Evolutionary conservation across 1,140 invertebrate genomes (phyloP), one percentile per base, ranked within the genome.

Genomic region (Drosophila punjabiensis): DNA sequence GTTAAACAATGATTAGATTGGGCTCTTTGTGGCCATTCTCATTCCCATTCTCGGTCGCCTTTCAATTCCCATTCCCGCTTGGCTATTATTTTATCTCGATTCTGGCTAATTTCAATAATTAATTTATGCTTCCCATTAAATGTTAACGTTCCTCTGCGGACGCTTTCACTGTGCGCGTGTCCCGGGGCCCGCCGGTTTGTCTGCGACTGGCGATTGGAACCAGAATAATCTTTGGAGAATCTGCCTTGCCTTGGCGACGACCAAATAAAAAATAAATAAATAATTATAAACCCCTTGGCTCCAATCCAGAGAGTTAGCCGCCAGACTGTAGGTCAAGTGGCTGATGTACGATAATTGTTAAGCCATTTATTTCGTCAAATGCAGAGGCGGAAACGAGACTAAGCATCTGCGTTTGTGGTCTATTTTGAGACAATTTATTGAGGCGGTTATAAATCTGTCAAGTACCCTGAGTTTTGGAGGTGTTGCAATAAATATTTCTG

Each of bases 1-100:
- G 86, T 89, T 89, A 90, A 89, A 89, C 70, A 90, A 90, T 79
- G 86, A 89, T 89, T 80, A 90, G 85, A 90, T 70, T 41, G 50
- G 71, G 75, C 76, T 64, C 68, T 63, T 45, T 66, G 80, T 62
- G 43, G 37, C 59, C 32, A 55, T 52, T 75, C 59, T 62, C 37
- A 56, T 53, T 65, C 70, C 41, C 11, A 60, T 53, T 61, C 70
- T 52, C 24, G 39, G 53, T 60, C 70, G 24, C 68, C 56, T 74
- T 62, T 61, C 71, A 37, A 58, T 52, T 59, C 58, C 62, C 35
- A 66, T 60, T 50, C 41, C 59, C 43, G 62, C 75, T 67, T 45
- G 55, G 37, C 56, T 73, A 62, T 59, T 74, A 74, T 74, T 74
- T 62, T 62, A 74, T 74, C 39, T 74, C 55, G 37, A 62, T 74